Conservation (phyloP, 2,113 vertebrate species). For the Sterrhoptilus dennistouni region DNA sequence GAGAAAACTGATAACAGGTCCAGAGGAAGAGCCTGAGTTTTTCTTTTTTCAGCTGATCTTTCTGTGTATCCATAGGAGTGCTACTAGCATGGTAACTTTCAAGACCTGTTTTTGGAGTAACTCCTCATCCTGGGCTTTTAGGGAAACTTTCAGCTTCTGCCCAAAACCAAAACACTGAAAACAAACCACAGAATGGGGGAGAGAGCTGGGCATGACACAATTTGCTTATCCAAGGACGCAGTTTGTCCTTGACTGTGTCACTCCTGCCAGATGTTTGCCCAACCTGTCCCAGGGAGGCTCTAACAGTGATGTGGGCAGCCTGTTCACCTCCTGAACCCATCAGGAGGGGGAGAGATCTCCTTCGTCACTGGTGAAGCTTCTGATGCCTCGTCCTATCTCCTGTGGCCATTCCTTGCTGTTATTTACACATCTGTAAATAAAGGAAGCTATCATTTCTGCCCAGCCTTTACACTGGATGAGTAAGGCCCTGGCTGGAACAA, state of each 20-base stretch:
- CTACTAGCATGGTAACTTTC: neutral
- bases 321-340: neutral
- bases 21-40: neutral
- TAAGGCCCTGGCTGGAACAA: neutral
- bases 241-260: neutral
- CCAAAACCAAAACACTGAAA: neutral
- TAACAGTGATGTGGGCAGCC: neutral
- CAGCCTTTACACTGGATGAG: neutral
- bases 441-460: neutral
- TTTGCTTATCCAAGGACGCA: neutral
- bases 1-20: neutral
- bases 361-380: neutral
- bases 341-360: neutral
- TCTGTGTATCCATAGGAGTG: neutral
- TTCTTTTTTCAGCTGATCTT: neutral
- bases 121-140: neutral
- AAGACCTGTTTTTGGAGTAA: neutral
- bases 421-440: neutral
- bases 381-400: neutral
- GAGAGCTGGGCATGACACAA: neutral
- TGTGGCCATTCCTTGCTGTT: neutral
- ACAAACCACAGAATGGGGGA: neutral
- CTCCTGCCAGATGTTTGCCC: neutral
- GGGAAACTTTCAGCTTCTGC: neutral
- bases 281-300: neutral